These are phyloP conservation scores for Spinus pinus DNA, from an alignment of 2,797 vertebrate species.

Conservation along the genomic window DNA sequence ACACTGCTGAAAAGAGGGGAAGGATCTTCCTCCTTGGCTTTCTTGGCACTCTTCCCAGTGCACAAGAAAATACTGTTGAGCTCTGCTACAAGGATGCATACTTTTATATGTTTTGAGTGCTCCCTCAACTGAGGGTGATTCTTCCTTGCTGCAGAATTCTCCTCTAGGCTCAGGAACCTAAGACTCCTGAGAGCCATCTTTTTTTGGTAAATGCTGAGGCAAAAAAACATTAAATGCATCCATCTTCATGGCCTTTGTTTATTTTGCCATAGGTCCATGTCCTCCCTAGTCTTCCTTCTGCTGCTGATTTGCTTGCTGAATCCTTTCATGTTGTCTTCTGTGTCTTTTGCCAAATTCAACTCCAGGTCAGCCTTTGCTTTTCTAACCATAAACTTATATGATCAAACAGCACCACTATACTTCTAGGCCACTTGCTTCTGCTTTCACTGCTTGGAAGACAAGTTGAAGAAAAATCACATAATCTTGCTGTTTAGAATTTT, in stretches of 20 bases:
- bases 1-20: not conserved
- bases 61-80: not conserved
- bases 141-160: not conserved
- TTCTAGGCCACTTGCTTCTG: not conserved
- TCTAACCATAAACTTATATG: not conserved
- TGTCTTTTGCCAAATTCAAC: not conserved
- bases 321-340: not conserved
- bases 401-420: not conserved
- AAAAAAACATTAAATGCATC: not conserved
- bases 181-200: not conserved
- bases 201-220: not conserved
- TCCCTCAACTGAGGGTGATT: not conserved
- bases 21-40: not conserved
- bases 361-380: not conserved
- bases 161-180: not conserved
- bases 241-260: not conserved
- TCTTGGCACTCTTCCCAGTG: not conserved
- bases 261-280: not conserved
- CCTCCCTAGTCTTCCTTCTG: not conserved
- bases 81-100: not conserved
- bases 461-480: not conserved
- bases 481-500: not conserved
- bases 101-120: not conserved
- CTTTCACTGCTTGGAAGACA: not conserved
- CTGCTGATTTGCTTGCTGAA: not conserved